Conservation (phyloP, 2,797 vertebrate genomes). For the Vipera ursinii region DNA sequence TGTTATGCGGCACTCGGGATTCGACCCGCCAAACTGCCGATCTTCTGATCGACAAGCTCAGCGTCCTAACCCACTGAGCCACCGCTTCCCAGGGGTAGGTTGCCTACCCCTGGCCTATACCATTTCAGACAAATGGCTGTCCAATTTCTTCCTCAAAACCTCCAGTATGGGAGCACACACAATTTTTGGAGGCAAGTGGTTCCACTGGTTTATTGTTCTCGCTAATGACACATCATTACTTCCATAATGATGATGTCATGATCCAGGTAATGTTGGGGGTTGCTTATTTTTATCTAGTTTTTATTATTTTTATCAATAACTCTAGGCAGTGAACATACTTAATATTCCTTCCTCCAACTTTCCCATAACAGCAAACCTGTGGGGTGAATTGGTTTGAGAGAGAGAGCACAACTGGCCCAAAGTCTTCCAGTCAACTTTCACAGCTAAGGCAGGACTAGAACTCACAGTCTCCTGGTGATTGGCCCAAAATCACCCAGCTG, state of each 20-base stretch:
- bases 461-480: background rate
- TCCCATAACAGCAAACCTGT: background rate
- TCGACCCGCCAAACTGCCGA: no score
- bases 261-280: background rate
- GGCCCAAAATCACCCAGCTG: no score
- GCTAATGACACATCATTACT: background rate
- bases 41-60: no score
- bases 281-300: background rate
- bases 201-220: no score
- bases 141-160: no score
- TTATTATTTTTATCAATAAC: background rate
- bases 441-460: background rate
- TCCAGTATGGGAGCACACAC: no score
- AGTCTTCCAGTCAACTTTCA: background rate
- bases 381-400: background rate
- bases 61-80: no score
- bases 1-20: no score
- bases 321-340: background rate
- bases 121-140: no score
- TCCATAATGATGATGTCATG: background rate
- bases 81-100: no score
- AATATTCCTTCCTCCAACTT: background rate
- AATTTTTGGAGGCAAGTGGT: no score
- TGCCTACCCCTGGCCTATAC: no score
- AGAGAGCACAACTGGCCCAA: background rate